These are phyloP conservation scores for Apodemus agrarius DNA, from an alignment of 2,797 vertebrate genomes.

Conservation along the genomic window DNA sequence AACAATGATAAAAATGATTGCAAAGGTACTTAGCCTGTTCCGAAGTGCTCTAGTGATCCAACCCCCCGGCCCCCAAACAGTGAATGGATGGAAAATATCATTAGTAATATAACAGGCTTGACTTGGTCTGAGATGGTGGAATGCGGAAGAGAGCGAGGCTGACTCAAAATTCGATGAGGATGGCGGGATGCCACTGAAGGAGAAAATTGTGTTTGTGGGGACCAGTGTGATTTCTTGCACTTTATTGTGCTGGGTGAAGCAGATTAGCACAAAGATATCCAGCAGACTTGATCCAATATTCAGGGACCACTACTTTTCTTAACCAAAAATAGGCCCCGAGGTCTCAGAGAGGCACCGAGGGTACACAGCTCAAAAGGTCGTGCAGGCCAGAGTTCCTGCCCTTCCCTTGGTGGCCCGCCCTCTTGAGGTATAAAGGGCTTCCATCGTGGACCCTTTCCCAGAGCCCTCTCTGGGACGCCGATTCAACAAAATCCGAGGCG, in stretches of 20 bases:
- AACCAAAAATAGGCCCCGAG: rapidly evolving
- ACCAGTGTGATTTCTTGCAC: neutral
- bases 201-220: neutral
- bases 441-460: neutral
- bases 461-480: neutral
- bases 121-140: neutral
- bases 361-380: neutral
- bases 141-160: neutral
- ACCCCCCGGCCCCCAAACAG: neutral
- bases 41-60: neutral
- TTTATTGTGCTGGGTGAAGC: neutral
- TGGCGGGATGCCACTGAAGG: neutral
- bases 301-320: neutral
- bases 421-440: neutral
- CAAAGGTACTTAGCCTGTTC: constrained; percentile 13
- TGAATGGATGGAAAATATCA: neutral
- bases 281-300: neutral
- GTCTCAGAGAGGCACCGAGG: neutral
- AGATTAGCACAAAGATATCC: neutral
- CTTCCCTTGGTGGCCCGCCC: neutral
- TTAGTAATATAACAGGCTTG: neutral
- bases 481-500: neutral
- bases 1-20: constrained; percentile 50
- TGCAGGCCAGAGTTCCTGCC: neutral
- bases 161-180: neutral